Base-by-base conservation (phyloP, 2,888 invertebrate species). In the Drosophila nr. medialis region DNA sequence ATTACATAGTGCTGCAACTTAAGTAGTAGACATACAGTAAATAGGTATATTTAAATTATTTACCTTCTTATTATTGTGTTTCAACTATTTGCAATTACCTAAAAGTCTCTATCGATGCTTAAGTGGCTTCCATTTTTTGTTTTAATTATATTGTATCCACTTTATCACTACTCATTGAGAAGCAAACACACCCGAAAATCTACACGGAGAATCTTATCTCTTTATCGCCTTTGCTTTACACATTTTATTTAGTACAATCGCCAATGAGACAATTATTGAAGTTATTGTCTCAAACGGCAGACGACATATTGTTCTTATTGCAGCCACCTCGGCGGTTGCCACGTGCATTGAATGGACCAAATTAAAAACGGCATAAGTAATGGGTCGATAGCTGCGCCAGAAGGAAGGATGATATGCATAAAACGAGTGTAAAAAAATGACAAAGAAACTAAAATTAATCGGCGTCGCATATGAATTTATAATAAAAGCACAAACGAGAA, bases 281-380 rank as follows among this genome's bases (percentile, higher is more conserved):
- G 63, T 71, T 56, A 66, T 69, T 63, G 64, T 51, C 59, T 53
- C 49, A 34, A 66, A 54, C 49, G 66, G 59, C 51, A 72, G 69
- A 66, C 63, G 56, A 66, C 77, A 36, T 65, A 74, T 75, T 71
- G 72, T 69, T 66, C 13, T 56, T 56, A 48, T 62, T 61, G 45
- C 24, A 29, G 45, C 50, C 56, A 58, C 27, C 58, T 55, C 58
- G 60, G 60, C 53, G 10, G 53, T 48, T 66, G 76, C 82, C 89
- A 77, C 77, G 80, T 84, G 82, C 85, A 87, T 84, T 75, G 80
- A 84, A 77, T 68, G 77, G 70, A 55, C 50, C 69, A 80, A 89
- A 85, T 87, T 85, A 87, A 89, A 87, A 87, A 74, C 62, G 66
- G 89, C 69, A 89, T 84, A 89, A 85, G 77, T 87, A 87, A 85